Base-by-base conservation (phyloP, 2,113 vertebrate genomes). In the Copsychus sechellarum region DNA sequence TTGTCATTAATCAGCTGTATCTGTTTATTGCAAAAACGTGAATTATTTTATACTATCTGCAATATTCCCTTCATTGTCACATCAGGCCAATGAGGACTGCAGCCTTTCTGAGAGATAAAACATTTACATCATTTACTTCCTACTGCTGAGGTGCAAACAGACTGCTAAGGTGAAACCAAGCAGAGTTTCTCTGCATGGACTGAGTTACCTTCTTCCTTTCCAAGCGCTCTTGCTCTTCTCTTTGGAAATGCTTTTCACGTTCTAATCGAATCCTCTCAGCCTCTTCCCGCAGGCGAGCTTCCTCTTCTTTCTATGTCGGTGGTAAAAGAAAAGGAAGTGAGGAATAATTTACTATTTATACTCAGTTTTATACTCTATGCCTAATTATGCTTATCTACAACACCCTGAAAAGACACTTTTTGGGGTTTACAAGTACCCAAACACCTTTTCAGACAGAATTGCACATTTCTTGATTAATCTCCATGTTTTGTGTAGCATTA, bases 241-340 rank as follows among this genome's bases (percentile, higher is more conserved):
- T 99, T 97, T 99, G 99, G 97, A 99, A 99, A 96, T 99, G 99
- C 84, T 98, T 99, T 88, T 99, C 99, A 60, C 99, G 98, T 83
- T 99, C 99, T 96, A 98, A 97, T 31, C 98, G 98, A 82, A 98
- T 95, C 51, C 98, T 97, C 89, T 99, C 98, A 0, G 98, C 98
- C 86, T 99, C 99, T 91, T 99, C 99, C n/a, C 98, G 98, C 74
- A 97, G 97, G 17, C 99, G 99, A 92, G 98, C 97, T 95, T 99
- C 99, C 67, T 99, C 99, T 96, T 99, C 99, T 95, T 99, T 98
- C 98, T 98, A 54, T 33, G 29, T 62, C 53, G n/a, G 79, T 19
- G 18, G 18, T 14, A 61, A 79, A 91, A 80, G 77, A 80, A 86
- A 33, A 60, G 25, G 31, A 54, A 40, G 25, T 2, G 1, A 26